A percentile compares a stretch with the other conserved stretches of the same genome.
Evolutionary conservation across 2,888 invertebrate species (phyloP).

Genomic region (Tachystola acroxantha): DNA sequence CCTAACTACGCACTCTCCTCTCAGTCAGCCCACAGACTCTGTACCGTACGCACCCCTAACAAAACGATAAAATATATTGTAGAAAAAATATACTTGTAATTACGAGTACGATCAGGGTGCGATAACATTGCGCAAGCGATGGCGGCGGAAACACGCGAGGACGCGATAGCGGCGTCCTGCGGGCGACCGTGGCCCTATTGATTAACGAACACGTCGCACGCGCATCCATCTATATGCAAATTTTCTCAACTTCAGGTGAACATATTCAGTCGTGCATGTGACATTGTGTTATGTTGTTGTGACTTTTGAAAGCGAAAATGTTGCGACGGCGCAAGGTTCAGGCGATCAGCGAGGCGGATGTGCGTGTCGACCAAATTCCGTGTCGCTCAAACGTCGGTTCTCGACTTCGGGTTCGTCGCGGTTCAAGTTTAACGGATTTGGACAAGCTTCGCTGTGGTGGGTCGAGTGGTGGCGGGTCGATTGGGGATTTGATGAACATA

Average conservation of each 20-base stretch:
- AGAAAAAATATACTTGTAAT: conserved; percentile 21
- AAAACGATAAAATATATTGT: conserved; percentile 1
- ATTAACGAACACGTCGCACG: conserved; percentile 37
- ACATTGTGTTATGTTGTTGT: conserved; percentile 35
- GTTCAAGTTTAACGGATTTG: conserved; percentile 85
- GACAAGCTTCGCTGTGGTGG: conserved; percentile 79
- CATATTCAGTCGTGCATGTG: conserved; percentile 45
- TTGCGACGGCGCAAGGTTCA: conserved; percentile 60
- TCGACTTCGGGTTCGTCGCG: conserved; percentile 80
- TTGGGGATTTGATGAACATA: conserved; percentile 89
- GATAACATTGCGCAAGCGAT: conserved; percentile 54
- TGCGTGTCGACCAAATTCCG: conserved; percentile 76
- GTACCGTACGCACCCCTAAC: conserved; percentile 54
- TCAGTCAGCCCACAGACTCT: conserved; percentile 63
- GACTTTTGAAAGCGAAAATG: conserved; percentile 28
- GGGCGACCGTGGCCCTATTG: conserved; percentile 74
- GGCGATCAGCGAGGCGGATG: conserved; percentile 66
- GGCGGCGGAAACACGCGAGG: conserved; percentile 61
- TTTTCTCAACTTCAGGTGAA: conserved; percentile 43
- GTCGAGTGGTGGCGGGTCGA: conserved; percentile 79
- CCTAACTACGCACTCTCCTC: conserved; percentile 46
- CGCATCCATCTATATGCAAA: conserved; percentile 68
- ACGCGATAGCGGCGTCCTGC: conserved; percentile 67
- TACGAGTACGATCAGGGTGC: conserved; percentile 32
- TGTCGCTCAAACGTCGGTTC: conserved; percentile 47